These are phyloP conservation scores for Ia io DNA, from an alignment of 2,113 vertebrate genomes.

Conservation along the genomic window DNA sequence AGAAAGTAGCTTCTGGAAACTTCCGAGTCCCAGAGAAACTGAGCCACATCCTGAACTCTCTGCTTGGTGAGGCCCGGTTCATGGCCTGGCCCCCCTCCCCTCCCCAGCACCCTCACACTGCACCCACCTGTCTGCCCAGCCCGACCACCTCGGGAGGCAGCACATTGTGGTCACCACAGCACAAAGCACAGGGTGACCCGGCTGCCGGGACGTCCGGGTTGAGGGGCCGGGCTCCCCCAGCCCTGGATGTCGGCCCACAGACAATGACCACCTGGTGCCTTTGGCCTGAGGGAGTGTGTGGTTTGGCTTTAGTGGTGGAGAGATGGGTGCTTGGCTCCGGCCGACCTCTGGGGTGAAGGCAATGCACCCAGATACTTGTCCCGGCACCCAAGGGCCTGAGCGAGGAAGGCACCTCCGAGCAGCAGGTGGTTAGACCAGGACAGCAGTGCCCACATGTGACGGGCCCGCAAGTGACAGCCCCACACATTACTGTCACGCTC, in stretches of 20 bases:
- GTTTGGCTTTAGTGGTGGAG: background rate
- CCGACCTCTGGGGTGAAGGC: accelerated
- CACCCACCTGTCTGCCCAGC: background rate
- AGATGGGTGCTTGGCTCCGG: accelerated
- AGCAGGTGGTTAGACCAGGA: accelerated
- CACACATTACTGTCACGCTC: accelerated
- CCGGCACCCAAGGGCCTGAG: background rate
- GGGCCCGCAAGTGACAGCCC: too few relatives aligned
- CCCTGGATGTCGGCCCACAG: accelerated
- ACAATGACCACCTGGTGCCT: accelerated
- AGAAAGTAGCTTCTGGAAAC: background rate
- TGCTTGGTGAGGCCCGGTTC: background rate
- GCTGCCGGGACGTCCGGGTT: accelerated
- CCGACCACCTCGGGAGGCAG: accelerated
- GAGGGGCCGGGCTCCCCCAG: background rate
- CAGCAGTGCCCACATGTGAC: background rate
- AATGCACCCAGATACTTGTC: background rate
- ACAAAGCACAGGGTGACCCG: accelerated
- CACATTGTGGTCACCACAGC: background rate
- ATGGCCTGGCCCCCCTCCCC: accelerated
- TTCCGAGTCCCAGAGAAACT: background rate
- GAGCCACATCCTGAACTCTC: background rate
- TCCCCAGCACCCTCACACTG: accelerated
- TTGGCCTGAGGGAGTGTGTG: background rate
- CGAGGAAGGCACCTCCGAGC: accelerated